A percentile compares a stretch with the other conserved stretches of the same genome.
phyloP scores from a whole-genome alignment of 2,888 invertebrate genomes.

The Bursaphelenchus okinawaensis region DNA sequence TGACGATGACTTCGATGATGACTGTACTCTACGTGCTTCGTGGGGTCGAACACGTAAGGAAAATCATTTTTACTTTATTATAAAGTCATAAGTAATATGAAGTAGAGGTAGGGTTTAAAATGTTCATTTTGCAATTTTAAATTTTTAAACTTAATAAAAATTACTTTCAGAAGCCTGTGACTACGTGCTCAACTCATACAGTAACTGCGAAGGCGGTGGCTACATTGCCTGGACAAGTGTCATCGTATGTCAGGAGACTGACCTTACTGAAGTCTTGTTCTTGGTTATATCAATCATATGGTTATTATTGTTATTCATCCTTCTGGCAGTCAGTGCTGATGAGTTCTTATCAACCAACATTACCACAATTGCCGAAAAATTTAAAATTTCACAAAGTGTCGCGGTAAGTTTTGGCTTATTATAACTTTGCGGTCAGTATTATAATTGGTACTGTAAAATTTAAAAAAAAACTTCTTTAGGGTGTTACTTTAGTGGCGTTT shows the following conservation, averaged over 20 bases:
- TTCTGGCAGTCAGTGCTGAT: conserved; percentile 39
- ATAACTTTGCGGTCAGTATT: not conserved
- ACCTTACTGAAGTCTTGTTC: conserved; percentile 16
- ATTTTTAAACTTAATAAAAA: too few species aligned
- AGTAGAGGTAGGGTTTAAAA: too few species aligned
- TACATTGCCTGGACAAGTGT: conserved; percentile 38
- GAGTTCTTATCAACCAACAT: conserved; percentile 59
- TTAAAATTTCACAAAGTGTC: conserved; percentile 60
- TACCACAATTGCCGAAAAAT: conserved; percentile 59
- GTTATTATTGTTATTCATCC: conserved; percentile 31
- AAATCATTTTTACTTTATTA: too few species aligned
- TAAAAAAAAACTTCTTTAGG: conserved; percentile 45
- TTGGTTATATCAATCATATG: conserved; percentile 31
- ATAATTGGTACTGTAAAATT: not conserved
- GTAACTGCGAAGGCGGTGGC: conserved; percentile 47
- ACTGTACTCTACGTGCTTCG: not conserved
- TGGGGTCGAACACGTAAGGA: not conserved
- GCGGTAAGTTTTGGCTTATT: conserved; percentile 42
- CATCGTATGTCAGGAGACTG: conserved; percentile 27
- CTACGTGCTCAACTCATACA: conserved; percentile 34
- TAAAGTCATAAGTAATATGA: too few species aligned
- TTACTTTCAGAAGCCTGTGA: conserved; percentile 19
- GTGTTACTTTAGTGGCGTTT: conserved; percentile 69
- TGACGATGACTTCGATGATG: not conserved
- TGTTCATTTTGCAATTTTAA: too few species aligned